Evolutionary conservation across 2,113 vertebrate genomes (phyloP).

Genomic region (Hyla sarda): DNA sequence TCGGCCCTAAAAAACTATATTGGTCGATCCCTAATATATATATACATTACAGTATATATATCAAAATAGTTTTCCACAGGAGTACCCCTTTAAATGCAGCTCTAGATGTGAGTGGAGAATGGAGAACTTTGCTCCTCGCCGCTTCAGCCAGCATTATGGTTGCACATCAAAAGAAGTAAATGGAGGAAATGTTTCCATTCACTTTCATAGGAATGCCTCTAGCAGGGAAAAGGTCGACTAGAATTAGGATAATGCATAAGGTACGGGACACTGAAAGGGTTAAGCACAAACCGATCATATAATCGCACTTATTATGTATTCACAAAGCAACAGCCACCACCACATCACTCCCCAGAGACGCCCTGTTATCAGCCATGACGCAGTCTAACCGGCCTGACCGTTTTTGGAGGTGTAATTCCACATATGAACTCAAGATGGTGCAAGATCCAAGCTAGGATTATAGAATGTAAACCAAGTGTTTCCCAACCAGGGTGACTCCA

Average conservation of each 20-base stretch:
- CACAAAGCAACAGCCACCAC: neutral
- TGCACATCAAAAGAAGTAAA: no score
- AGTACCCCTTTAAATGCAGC: no score
- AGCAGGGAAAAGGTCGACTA: neutral
- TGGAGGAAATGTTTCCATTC: no score
- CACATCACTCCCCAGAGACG: neutral
- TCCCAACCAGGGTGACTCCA: no score
- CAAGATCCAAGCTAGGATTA: neutral
- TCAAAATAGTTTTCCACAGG: no score
- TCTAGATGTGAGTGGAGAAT: neutral
- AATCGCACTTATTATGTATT: neutral
- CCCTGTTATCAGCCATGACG: neutral
- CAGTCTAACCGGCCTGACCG: neutral
- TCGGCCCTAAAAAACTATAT: no score
- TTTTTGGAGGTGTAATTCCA: neutral
- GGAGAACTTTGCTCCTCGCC: neutral
- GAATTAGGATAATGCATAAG: neutral
- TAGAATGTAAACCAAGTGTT: no score
- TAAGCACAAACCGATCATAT: neutral
- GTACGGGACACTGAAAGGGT: neutral
- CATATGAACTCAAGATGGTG: neutral
- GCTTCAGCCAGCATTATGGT: no score
- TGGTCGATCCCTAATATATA: no score
- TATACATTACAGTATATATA: no score
- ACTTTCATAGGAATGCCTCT: no score